Evolutionary conservation across 1,140 invertebrate genomes (phyloP), one percentile per base, ranked within the genome.

Genomic region (Thaumetopoea pityocampa): DNA sequence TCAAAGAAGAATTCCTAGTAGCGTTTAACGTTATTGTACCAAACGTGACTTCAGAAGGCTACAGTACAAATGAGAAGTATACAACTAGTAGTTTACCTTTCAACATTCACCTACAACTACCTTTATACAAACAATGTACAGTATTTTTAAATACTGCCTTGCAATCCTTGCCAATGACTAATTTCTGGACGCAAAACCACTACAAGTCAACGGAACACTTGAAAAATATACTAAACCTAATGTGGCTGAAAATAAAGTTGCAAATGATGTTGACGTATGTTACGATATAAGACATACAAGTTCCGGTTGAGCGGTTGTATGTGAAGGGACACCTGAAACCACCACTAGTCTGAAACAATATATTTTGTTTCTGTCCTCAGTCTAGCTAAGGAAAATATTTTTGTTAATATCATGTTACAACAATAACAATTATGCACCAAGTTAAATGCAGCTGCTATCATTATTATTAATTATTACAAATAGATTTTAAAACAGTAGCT

Each of bases 151-250:
- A 65, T 65, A 65, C 34, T 52, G 51, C 36, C 53, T 19, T 18
- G 49, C 57, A 56, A 54, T 52, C 57, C 50, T 54, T 28, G 42
- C 37, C 51, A 61, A 57, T 65, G 61, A 65, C 61, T 65, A 65
- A 65, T 52, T 48, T 49, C 26, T 37, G 24, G 24, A 24, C 22
- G 10, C 24, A 15, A 27, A 19, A 28, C 24, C 27, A 23, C 28
- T 15, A 40, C 17, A 40, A 9, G 10, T 8, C 9, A 5, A 15
- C 8, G n/a, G n/a, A n/a, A n/a, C n/a, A n/a, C n/a, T n/a, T n/a
- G n/a, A n/a, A n/a, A n/a, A n/a, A n/a, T n/a, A n/a, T n/a, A n/a
- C n/a, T n/a, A n/a, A n/a, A n/a, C n/a, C 5, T 10, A 41, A 23
- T 3, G 12, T 2, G 3, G 37, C 5, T 20, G 9, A 23, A 9